phyloP scores from a whole-genome alignment of 2,888 invertebrate species.

The Leptura quadrifasciata region DNA sequence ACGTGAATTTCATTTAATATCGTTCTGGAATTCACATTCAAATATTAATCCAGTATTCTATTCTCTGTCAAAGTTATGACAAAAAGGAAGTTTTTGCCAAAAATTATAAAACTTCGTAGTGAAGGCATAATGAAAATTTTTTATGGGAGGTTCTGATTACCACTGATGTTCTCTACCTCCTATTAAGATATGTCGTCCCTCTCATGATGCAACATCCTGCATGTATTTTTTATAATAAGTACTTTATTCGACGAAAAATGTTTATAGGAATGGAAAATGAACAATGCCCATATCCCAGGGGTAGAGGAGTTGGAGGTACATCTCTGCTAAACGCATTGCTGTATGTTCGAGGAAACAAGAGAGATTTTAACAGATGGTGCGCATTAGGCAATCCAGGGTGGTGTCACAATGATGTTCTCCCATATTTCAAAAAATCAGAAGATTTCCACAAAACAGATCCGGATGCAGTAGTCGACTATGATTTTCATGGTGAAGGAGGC shows the following conservation, averaged over 20 bases:
- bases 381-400: constrained; percentile 66
- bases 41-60: no score
- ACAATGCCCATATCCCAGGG: constrained; percentile 71
- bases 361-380: constrained; percentile 74
- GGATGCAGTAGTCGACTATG: constrained; percentile 42
- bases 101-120: no score
- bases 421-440: constrained; percentile 71
- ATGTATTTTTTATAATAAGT: no score
- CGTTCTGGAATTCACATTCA: no score
- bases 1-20: no score
- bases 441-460: constrained; percentile 49
- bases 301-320: constrained; percentile 75
- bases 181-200: no score
- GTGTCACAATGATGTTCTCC: constrained; percentile 77
- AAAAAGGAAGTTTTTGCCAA: no score
- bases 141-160: no score
- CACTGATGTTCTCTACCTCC: no score
- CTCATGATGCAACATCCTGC: no score
- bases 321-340: constrained; percentile 74
- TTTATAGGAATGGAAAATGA: constrained; percentile 60
- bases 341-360: constrained; percentile 73
- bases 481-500: constrained; percentile 49
- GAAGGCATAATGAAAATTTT: no score
- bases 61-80: no score
- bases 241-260: background rate